These are phyloP conservation scores for Epizoanthus scotinus DNA, from an alignment of 92 coral and sea anemone genomes.

Conservation along the genomic window DNA sequence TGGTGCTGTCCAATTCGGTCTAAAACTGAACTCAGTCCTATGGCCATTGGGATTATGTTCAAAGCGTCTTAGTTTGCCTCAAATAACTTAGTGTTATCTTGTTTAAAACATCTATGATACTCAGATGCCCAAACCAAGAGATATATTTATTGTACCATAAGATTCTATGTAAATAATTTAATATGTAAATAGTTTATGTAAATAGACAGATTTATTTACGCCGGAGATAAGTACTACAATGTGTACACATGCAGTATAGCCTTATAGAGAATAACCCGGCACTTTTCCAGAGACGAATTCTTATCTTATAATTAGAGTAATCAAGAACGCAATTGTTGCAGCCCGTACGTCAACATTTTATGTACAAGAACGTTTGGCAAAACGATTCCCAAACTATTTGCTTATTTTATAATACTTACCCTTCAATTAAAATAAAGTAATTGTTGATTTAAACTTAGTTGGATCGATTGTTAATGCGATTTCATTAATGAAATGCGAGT, in stretches of 20 bases:
- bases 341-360: too few species aligned
- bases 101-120: background rate
- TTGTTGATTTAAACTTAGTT: too few species aligned
- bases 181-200: constrained; percentile 23
- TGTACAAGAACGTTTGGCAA: too few species aligned
- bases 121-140: background rate
- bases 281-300: too few species aligned
- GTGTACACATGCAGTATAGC: background rate
- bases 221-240: background rate
- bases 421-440: too few species aligned
- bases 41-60: too few species aligned
- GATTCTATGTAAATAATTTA: constrained; percentile 13
- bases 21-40: background rate
- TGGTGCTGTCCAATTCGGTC: background rate
- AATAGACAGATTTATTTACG: constrained; percentile 20
- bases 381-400: too few species aligned
- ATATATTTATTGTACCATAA: background rate
- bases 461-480: too few species aligned
- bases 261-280: background rate
- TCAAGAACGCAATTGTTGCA: too few species aligned
- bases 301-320: too few species aligned
- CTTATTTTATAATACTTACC: too few species aligned
- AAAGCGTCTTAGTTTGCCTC: background rate
- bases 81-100: background rate
- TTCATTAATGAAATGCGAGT: too few species aligned